phyloP scores from a whole-genome alignment of 2,797 vertebrate genomes.

The Tapera naevia region DNA sequence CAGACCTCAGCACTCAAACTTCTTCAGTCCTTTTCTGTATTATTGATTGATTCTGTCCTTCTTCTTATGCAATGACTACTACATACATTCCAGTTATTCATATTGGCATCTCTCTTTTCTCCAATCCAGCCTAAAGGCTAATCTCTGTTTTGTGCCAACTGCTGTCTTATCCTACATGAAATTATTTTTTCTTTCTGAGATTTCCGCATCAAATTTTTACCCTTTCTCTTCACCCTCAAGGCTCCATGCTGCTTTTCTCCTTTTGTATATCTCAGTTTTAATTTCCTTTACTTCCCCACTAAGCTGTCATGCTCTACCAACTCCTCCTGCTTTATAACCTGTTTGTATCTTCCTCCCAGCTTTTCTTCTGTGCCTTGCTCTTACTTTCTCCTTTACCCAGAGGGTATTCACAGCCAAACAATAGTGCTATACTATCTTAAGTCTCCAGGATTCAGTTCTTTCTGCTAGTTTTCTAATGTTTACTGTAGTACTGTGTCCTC shows the following conservation, averaged over 20 bases:
- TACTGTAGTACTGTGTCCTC: background rate
- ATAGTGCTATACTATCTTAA: background rate
- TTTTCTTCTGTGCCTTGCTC: background rate
- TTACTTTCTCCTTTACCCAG: background rate
- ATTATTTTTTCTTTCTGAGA: conserved; percentile 11
- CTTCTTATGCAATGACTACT: background rate
- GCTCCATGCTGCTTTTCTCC: background rate
- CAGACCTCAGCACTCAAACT: background rate
- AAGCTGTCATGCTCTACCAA: background rate
- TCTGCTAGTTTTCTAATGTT: background rate
- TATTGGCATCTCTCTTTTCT: conserved; percentile 42
- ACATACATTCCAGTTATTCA: conserved; percentile 11
- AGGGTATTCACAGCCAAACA: background rate
- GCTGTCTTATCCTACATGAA: conserved; percentile 12
- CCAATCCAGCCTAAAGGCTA: conserved; percentile 20
- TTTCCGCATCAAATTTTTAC: conserved; percentile 1
- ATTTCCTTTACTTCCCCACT: conserved; percentile 29
- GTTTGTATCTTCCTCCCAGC: background rate
- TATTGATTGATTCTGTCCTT: conserved; percentile 40
- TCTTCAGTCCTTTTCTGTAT: background rate
- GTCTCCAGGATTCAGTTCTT: background rate
- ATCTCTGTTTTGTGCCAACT: conserved; percentile 30
- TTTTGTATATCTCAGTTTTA: background rate
- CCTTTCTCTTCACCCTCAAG: background rate
- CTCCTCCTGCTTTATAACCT: background rate